phyloP scores from a whole-genome alignment of 2,797 vertebrate species.

The Hapalemur alaotrensis region DNA sequence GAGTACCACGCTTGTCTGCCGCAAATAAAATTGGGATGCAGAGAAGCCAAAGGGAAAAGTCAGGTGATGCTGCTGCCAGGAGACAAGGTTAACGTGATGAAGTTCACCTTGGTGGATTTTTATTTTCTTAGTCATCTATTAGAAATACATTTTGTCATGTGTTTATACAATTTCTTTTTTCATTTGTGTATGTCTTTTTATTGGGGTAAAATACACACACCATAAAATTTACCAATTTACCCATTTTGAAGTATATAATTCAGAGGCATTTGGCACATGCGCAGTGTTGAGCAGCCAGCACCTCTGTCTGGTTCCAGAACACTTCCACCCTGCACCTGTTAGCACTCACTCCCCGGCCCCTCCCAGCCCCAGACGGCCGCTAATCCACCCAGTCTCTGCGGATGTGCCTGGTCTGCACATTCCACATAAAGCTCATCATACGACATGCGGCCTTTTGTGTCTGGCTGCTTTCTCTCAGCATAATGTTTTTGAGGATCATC shows the following conservation, averaged over 20 bases:
- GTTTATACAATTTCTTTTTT: accelerated
- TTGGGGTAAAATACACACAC: neutral
- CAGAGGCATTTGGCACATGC: accelerated
- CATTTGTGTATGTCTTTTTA: accelerated
- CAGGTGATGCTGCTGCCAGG: neutral
- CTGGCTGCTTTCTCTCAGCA: neutral
- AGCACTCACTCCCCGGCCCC: neutral
- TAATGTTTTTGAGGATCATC: neutral
- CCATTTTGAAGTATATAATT: accelerated
- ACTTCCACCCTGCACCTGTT: accelerated
- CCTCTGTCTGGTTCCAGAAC: neutral
- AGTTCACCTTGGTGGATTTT: accelerated
- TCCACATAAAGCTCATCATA: accelerated
- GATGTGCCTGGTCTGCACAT: accelerated
- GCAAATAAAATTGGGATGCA: neutral
- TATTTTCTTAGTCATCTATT: neutral
- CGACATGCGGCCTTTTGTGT: accelerated
- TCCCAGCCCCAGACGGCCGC: neutral
- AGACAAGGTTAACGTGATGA: accelerated
- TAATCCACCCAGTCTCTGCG: neutral
- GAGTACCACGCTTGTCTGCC: neutral
- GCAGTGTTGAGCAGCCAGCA: accelerated
- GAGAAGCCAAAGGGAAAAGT: neutral
- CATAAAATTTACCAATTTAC: neutral
- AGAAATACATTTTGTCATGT: neutral